phyloP scores from a whole-genome alignment of 1,140 invertebrate genomes.

The Aphaenogaster rudis region DNA sequence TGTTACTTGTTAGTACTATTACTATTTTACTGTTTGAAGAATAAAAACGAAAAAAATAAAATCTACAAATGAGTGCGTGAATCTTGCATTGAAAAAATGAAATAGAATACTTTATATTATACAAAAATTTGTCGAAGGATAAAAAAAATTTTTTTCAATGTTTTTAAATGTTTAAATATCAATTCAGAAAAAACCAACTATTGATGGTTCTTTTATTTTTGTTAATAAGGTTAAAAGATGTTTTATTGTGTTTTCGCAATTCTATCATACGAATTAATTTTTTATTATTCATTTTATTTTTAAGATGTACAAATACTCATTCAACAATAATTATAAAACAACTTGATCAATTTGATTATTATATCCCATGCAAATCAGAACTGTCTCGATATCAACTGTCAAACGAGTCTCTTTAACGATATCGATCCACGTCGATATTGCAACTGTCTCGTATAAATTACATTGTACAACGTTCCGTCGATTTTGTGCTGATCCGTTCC shows the following conservation, averaged over 20 bases:
- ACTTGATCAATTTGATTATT: background rate
- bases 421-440: background rate
- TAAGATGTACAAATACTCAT: background rate
- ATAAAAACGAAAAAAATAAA: background rate
- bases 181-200: background rate
- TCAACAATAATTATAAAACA: background rate
- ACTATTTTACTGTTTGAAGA: background rate
- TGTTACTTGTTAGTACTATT: background rate
- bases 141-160: background rate
- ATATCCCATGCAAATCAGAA: background rate
- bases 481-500: background rate
- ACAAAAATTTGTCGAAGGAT: background rate
- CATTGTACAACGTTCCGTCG: background rate
- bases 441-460: background rate
- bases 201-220: background rate
- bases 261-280: background rate
- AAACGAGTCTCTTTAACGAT: slow-evolving; percentile 1
- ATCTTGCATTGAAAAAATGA: background rate
- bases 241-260: background rate
- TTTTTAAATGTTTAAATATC: background rate
- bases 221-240: background rate
- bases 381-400: background rate
- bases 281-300: background rate
- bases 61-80: background rate
- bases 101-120: background rate